phyloP scores from a whole-genome alignment of 2,113 vertebrate species.

The Caracal caracal region DNA sequence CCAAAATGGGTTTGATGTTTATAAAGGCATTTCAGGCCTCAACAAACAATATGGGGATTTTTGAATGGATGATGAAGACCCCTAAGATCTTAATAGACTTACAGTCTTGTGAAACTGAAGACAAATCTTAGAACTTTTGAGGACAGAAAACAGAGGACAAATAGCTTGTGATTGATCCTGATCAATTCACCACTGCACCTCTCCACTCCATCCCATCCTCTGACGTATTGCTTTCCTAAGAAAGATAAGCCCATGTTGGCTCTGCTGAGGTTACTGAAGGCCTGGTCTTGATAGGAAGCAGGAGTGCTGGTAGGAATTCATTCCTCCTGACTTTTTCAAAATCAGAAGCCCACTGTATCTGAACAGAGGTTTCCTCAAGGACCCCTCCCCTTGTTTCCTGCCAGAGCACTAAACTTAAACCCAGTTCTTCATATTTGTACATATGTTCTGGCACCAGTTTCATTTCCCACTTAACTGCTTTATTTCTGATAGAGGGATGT shows the following conservation, averaged over 20 bases:
- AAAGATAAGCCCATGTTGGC: background rate
- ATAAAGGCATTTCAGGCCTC: background rate
- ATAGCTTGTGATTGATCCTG: background rate
- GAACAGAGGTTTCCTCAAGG: background rate
- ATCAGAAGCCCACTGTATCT: background rate
- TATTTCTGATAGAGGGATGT: background rate
- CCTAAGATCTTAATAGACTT: background rate
- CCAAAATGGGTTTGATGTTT: background rate
- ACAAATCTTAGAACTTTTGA: background rate
- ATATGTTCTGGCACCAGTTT: background rate
- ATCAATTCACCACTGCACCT: background rate
- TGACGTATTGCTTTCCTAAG: background rate
- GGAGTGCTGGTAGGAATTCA: background rate
- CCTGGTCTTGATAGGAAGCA: background rate
- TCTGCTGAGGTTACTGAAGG: background rate
- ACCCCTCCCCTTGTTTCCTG: background rate
- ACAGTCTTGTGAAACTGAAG: background rate
- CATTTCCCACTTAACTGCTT: background rate
- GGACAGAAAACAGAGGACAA: background rate
- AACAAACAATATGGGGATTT: background rate
- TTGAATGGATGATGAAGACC: background rate
- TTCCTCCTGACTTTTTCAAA: background rate
- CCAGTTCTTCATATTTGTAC: background rate
- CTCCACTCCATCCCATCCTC: background rate
- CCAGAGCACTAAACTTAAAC: background rate